Evolutionary conservation across 2,888 invertebrate genomes (phyloP).

Genomic region (Harpalus rubripes): DNA sequence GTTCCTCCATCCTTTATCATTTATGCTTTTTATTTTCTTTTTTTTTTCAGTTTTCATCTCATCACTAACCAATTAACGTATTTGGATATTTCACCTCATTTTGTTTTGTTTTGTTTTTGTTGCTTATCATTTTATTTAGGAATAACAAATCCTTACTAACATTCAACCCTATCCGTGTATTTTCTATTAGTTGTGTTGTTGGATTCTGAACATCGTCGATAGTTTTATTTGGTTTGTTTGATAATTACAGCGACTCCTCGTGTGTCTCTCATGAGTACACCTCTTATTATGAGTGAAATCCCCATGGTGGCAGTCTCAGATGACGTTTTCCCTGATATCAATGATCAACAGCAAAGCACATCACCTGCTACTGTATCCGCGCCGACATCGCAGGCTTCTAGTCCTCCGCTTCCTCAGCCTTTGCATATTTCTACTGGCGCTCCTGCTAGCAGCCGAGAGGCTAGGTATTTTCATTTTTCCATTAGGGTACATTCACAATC

Average conservation of each 20-base stretch:
- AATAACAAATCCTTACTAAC: constrained; percentile 1
- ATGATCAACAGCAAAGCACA: constrained; percentile 8
- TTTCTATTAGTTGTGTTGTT: constrained; percentile 5
- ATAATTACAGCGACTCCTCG: constrained; percentile 46
- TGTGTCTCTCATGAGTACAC: constrained; percentile 45
- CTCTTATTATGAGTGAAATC: constrained; percentile 31
- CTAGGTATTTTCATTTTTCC: constrained; percentile 15
- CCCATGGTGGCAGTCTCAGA: constrained; percentile 15
- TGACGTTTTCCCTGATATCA: constrained; percentile 19
- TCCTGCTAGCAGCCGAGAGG: constrained; percentile 14
- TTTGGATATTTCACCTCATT: neutral
- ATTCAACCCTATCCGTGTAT: neutral
- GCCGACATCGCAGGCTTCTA: constrained; percentile 13
- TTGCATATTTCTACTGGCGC: constrained; percentile 35
- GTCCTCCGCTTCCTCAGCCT: constrained; percentile 11
- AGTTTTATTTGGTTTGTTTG: constrained; percentile 29
- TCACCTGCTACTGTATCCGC: constrained; percentile 14
- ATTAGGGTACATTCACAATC: too few relatives aligned
- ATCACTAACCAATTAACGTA: neutral
- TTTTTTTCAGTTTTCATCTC: neutral
- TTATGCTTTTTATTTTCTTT: neutral
- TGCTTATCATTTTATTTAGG: neutral
- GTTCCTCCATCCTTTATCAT: neutral
- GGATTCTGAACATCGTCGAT: neutral
- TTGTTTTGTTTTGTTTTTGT: neutral